phyloP scores from a whole-genome alignment of 2,797 vertebrate species.

The Pagetopsis macropterus region DNA sequence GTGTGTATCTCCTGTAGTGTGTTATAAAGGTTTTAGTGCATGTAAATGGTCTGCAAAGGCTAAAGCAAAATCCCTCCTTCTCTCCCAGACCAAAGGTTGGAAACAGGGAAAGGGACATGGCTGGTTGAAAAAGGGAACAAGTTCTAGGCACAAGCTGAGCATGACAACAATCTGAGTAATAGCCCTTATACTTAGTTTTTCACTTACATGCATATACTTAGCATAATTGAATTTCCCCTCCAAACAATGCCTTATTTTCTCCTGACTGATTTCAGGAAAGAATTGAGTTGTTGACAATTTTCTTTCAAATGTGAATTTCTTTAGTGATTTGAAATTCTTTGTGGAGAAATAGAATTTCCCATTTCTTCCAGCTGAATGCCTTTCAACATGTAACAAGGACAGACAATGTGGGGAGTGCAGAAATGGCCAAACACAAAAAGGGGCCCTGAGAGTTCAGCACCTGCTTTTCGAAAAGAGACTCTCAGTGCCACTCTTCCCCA shows the following conservation, averaged over 20 bases:
- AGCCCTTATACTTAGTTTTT: slow-evolving; percentile 60
- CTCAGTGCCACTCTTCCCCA: slow-evolving; percentile 80
- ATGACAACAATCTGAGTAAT: slow-evolving; percentile 53
- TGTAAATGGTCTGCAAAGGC: too few species aligned
- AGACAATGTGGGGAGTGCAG: slow-evolving; percentile 81
- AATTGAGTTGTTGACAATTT: slow-evolving; percentile 78
- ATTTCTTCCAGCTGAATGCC: slow-evolving; percentile 83
- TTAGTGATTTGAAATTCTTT: slow-evolving; percentile 82
- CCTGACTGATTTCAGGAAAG: slow-evolving; percentile 64
- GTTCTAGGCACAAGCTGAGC: slow-evolving; percentile 37
- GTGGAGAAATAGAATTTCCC: slow-evolving; percentile 80
- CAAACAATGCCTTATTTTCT: slow-evolving; percentile 70
- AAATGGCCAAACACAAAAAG: slow-evolving; percentile 84
- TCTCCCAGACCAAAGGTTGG: neutral
- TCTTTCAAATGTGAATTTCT: slow-evolving; percentile 81
- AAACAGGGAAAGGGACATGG: slow-evolving; percentile 9
- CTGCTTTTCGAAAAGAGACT: slow-evolving; percentile 84
- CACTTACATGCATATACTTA: slow-evolving; percentile 72
- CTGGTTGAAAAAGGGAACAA: slow-evolving; percentile 20
- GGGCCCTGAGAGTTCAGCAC: slow-evolving; percentile 82
- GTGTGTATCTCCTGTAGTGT: too few species aligned
- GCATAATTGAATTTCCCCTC: slow-evolving; percentile 79
- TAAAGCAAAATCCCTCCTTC: too few species aligned
- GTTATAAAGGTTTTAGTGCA: too few species aligned
- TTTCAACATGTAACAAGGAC: slow-evolving; percentile 84